Percentiles rank a stretch among this genome's conserved stretches.
These are phyloP conservation scores for Nothobranchius furzeri DNA, from an alignment of 2,113 vertebrate genomes.

Conservation along the genomic window DNA sequence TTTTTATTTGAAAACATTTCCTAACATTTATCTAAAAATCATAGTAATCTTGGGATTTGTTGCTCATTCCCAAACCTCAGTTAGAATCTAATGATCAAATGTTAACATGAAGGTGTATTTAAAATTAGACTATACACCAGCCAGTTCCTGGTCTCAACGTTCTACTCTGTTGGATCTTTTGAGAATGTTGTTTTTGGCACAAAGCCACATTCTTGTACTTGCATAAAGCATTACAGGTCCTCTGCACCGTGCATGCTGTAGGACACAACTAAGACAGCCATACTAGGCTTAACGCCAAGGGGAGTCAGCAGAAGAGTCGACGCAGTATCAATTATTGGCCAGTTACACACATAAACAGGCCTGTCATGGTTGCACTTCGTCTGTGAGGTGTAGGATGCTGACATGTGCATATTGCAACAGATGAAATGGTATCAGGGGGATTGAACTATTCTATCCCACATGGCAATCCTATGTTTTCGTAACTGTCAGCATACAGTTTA, in stretches of 20 bases:
- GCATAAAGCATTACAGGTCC: slow-evolving; percentile 56
- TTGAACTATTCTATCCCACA: neutral
- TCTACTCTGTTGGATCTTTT: slow-evolving; percentile 30
- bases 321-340: slow-evolving; percentile 48
- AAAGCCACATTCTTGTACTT: slow-evolving; percentile 51
- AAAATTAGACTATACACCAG: too few relatives aligned
- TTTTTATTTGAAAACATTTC: slow-evolving; percentile 12
- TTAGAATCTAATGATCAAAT: too few relatives aligned
- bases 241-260: slow-evolving; percentile 46
- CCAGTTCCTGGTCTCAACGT: neutral
- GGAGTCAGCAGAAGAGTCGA: slow-evolving; percentile 49
- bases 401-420: neutral
- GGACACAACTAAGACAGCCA: slow-evolving; percentile 36
- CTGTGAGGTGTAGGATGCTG: slow-evolving; percentile 18
- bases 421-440: neutral
- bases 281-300: slow-evolving; percentile 40
- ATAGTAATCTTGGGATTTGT: slow-evolving; percentile 12
- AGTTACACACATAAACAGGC: slow-evolving; percentile 42
- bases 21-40: slow-evolving; percentile 5
- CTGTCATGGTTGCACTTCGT: slow-evolving; percentile 51
- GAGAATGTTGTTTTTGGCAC: slow-evolving; percentile 35
- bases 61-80: too few relatives aligned
- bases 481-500: neutral
- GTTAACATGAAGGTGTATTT: too few relatives aligned
- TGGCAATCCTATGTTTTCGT: neutral